Evolutionary conservation across 2,888 invertebrate genomes (phyloP), one percentile per base, ranked within the genome.

Genomic region (Lypha dubia): DNA sequence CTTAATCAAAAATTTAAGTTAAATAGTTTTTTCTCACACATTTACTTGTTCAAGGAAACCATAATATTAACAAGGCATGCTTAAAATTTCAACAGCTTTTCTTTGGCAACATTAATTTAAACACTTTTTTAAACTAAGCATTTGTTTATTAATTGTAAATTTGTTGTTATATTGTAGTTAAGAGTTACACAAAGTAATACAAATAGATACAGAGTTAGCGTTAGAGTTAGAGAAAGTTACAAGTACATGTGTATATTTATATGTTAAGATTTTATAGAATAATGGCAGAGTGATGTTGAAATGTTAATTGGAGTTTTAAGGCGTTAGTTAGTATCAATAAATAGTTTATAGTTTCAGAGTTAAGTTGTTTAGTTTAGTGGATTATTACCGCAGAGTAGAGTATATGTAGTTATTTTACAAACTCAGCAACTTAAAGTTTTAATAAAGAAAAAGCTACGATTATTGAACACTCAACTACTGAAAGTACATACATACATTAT

Each of bases 371-470:
- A 51, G n/a, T 63, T 70, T 58, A 79, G 60, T 70, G 70, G 63
- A 60, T 44, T 56, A 81, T 49, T 53, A 71, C 63, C 63, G 68
- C 28, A 56, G 75, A 75, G 20, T 56, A 41, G 44, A 17, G 38
- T 38, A 35, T 75, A 38, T 1, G 11, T 38, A 22, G 20, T 20
- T 44, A 20, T 41, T 49, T 63, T n/a, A n/a, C n/a, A 9, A 67
- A 77, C 70, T 65, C 79, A 62, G 79, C 82, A 85, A 83, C 71
- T 63, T 53, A 79, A 79, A 56, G 38, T 58, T n/a, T n/a, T 70
- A 38, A 67, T 73, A 68, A 32, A 63, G 28, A 63, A 51, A 74
- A 9, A 24, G 60, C 71, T 60, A 77, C 73, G 32, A 73, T 49
- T 74, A 84, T 35, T 51, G 24, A 74, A 74, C 62, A 70, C 70